phyloP scores from a whole-genome alignment of 2,888 invertebrate genomes.

The Lycophotia porphyrea region DNA sequence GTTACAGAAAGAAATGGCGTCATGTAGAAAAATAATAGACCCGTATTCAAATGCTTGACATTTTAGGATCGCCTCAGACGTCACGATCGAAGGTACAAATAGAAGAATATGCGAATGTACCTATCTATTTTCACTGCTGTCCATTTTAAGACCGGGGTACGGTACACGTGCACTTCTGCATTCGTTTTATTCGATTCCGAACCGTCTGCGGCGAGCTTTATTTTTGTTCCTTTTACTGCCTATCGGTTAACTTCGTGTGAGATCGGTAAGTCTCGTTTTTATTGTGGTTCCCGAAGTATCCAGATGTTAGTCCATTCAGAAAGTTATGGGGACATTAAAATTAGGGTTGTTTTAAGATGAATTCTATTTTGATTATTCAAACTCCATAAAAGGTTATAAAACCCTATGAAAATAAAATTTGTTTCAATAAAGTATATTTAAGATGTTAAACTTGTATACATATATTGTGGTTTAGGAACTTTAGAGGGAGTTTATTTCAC shows the following conservation, averaged over 20 bases:
- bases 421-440: constrained; percentile 36
- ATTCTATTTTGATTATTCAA: constrained; percentile 61
- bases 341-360: constrained; percentile 57
- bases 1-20: constrained; percentile 30
- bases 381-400: constrained; percentile 39
- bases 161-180: constrained; percentile 65
- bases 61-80: constrained; percentile 22
- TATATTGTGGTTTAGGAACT: constrained; percentile 17
- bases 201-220: constrained; percentile 68
- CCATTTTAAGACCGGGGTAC: constrained; percentile 60
- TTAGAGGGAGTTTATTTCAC: constrained; percentile 28
- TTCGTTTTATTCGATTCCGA: constrained; percentile 71
- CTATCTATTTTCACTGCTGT: constrained; percentile 59
- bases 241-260: constrained; percentile 82
- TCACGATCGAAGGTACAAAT: constrained; percentile 27
- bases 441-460: constrained; percentile 48
- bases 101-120: constrained; percentile 53
- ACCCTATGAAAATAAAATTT: constrained; percentile 25
- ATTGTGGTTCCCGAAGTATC: constrained; percentile 71
- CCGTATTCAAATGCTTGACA: constrained; percentile 28
- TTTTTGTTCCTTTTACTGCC: constrained; percentile 78
- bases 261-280: constrained; percentile 75
- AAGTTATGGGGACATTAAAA: constrained; percentile 62
- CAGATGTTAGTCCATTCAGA: constrained; percentile 74
- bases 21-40: constrained; percentile 28